These are phyloP conservation scores for Eubasilissa regina DNA, from an alignment of 1,140 invertebrate species.

Conservation along the genomic window DNA sequence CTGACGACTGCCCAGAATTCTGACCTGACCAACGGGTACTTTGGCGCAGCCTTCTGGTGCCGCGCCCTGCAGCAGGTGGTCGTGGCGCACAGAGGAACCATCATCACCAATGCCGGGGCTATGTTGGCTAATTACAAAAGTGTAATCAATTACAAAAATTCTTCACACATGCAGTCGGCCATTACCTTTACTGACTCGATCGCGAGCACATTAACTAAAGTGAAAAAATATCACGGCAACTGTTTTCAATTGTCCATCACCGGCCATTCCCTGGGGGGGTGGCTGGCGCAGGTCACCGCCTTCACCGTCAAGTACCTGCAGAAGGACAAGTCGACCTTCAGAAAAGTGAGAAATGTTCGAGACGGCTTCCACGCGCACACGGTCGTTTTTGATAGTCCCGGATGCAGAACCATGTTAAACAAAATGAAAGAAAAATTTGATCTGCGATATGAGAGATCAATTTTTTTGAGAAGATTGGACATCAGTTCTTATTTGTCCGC, in stretches of 20 bases:
- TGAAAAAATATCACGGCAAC: too few relatives aligned
- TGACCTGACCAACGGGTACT: background rate
- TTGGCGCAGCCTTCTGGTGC: background rate
- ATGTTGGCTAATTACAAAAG: background rate
- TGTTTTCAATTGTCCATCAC: background rate
- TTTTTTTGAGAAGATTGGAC: too few relatives aligned
- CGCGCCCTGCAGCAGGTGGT: background rate
- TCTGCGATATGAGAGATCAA: too few relatives aligned
- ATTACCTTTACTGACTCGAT: too few relatives aligned
- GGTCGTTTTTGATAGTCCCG: constrained; percentile 2
- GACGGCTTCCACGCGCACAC: constrained; percentile 6
- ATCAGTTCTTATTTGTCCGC: too few relatives aligned
- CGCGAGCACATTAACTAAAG: too few relatives aligned
- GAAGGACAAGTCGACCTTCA: background rate
- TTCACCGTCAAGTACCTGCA: background rate
- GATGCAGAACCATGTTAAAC: too few relatives aligned
- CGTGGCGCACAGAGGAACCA: background rate
- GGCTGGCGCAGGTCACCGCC: too few relatives aligned
- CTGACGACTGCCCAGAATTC: background rate
- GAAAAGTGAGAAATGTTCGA: background rate
- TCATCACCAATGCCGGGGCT: background rate
- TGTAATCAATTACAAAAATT: too few relatives aligned
- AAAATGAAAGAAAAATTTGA: too few relatives aligned
- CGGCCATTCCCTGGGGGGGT: too few relatives aligned
- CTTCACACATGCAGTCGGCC: too few relatives aligned